Evolutionary conservation across 2,888 invertebrate species (phyloP), one percentile per base, ranked within the genome.

Genomic region (Xiphydria camelus): DNA sequence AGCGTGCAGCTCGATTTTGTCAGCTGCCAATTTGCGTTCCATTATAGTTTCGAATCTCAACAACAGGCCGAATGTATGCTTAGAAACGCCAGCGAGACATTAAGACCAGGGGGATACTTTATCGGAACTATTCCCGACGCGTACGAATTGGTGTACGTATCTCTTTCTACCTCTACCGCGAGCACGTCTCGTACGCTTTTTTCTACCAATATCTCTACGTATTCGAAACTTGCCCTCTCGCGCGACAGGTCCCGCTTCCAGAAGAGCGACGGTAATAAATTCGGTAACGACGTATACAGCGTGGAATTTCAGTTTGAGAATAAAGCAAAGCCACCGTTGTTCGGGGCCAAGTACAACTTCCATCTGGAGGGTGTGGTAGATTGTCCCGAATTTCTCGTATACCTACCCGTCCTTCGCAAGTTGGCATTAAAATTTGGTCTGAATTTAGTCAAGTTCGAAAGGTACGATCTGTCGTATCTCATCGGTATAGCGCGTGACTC

Each of bases 11-110:
- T 98, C 64, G 92, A 99, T 75, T 68, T 99, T 29, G 92, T 92
- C 1, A 96, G 95, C 72, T 96, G 96, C 72, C 99, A 99, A 77
- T 99, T 99, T 82, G 93, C 96, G 15, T 89, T 99, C 71, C 99
- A 99, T 78, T 99, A 99, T 70, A 88, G 91, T 66, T 97, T 96
- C 76, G 94, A 95, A 76, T 89, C 90, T 46, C 76, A 93, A 48
- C 76, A 80, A 3, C 95, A 97, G 78, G 95, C 95, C 1, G 87
- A 92, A 68, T 86, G 88, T 69, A 94, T 98, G 94, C 78, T 99
- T 4, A 83, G 83, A 47, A 99, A 99, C 79, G 91, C 91, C 5
- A 86, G 94, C 4, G 95, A 95, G 71, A 89, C 89, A 70, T 79
- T 99, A 14, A 83, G 83, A 58, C 85, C 89, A 0, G 97, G 93